Evolutionary conservation across 2,113 vertebrate genomes (phyloP).

Genomic region (Lasiurus cinereus): DNA sequence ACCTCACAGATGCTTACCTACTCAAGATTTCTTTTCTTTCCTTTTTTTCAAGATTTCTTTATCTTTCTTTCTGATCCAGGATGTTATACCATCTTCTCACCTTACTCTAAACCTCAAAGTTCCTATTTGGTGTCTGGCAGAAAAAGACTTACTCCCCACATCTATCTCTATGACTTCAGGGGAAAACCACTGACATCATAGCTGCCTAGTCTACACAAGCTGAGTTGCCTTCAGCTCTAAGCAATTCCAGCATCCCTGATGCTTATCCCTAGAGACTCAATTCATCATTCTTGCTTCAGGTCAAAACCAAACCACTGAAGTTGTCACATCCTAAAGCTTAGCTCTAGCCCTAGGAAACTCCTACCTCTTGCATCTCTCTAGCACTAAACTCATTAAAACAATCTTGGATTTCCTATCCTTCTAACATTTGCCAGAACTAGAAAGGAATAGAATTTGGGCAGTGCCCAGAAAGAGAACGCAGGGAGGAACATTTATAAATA

Average conservation of each 20-base stretch:
- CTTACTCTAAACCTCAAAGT: neutral
- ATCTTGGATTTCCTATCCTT: neutral
- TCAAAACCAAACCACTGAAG: slow-evolving; percentile 54
- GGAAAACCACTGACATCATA: slow-evolving; percentile 10
- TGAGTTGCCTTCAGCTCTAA: neutral
- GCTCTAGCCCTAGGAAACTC: slow-evolving; percentile 7
- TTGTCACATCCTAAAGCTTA: slow-evolving; percentile 2
- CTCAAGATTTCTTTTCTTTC: neutral
- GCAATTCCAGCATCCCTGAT: neutral
- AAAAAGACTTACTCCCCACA: neutral
- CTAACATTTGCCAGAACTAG: slow-evolving; percentile 38
- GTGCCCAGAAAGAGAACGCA: neutral
- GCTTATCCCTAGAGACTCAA: neutral
- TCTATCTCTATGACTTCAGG: neutral
- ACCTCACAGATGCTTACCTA: neutral
- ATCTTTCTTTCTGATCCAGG: neutral
- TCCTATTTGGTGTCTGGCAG: neutral
- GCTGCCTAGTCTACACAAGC: neutral
- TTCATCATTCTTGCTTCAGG: slow-evolving; percentile 5
- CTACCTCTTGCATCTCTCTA: neutral
- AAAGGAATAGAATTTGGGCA: neutral
- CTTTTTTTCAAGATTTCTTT: neutral
- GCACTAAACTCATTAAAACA: slow-evolving; percentile 29
- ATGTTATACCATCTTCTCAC: neutral
- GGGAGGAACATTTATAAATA: neutral